phyloP scores from a whole-genome alignment of 2,888 invertebrate genomes.

The Podotricha telesiphe region DNA sequence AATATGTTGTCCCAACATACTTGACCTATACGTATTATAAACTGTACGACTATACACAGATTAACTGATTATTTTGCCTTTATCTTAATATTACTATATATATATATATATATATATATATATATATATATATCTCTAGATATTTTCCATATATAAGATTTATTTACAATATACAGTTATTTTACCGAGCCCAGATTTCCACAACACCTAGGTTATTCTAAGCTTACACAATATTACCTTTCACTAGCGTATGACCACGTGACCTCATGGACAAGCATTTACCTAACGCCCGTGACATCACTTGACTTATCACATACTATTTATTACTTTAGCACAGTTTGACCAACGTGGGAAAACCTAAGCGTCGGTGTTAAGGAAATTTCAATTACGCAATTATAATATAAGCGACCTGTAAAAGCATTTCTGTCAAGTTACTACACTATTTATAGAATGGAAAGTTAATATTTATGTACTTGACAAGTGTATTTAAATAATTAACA shows the following conservation, averaged over 20 bases:
- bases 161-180: neutral
- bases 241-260: constrained; percentile 42
- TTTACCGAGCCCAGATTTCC: constrained; percentile 29
- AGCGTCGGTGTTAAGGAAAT: neutral
- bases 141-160: neutral
- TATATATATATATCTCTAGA: neutral
- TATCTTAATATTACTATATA: too few species aligned
- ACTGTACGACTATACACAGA: too few species aligned
- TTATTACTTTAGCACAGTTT: constrained; percentile 13
- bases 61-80: too few species aligned
- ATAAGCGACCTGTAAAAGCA: neutral
- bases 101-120: neutral
- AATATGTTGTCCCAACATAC: too few species aligned
- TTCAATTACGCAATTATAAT: neutral
- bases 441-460: neutral
- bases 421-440: neutral
- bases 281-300: constrained; percentile 17
- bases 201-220: constrained; percentile 25
- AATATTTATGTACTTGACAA: neutral
- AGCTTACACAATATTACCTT: constrained; percentile 36
- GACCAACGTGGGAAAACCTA: constrained; percentile 15
- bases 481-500: too few species aligned
- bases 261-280: constrained; percentile 34
- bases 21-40: too few species aligned
- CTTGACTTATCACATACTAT: constrained; percentile 15